Base-by-base conservation (phyloP, 2,888 invertebrate genomes). In the Sphaerolaimus hirsutus region DNA sequence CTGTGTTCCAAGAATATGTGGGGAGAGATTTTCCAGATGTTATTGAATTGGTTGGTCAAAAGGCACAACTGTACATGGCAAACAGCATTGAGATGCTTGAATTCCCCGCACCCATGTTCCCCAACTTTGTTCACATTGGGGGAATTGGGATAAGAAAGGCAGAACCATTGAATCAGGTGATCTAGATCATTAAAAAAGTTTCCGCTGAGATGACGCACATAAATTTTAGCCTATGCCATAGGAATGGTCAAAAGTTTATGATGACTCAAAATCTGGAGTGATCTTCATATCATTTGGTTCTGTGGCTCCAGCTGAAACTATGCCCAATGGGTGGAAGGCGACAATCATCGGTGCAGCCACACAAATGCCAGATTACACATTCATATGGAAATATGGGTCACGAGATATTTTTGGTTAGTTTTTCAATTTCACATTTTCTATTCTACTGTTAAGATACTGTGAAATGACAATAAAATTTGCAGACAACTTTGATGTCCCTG, bases 51-150 rank as follows among this genome's bases (percentile, higher is more conserved):
- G 45, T 38, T 12, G 23, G 3, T 17, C 5, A 40, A 4, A 40
- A 45, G 19, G 2, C 37, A 2, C 45, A 32, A 7, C 49, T 53
- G 46, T 47, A 55, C 2, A 52, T 57, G 44, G 55, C 53, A 4
- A 57, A 56, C 44, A 53, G 49, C 24, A 53, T 55, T 32, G 55
- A 54, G 29, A 43, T 57, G n/a, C 55, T 56, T 35, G 57, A 56
- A 40, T 43, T 54, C 17, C 53, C 57, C 5, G 41, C 54, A 10
- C 56, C 57, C 14, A 55, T 51, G n/a, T 48, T 57, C 10, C 55
- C 52, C 40, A 57, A 57, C 42, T 47, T 54, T 25, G 47, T 57
- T 24, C 53, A 55, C 43, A 55, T 57, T 41, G 57, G 57, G 10
- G 57, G 57, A 23, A 37, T 57, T n/a, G 57, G 57, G n/a, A 56